Evolutionary conservation across 2,113 vertebrate species (phyloP).

Genomic region (Mystacornis crossleyi): DNA sequence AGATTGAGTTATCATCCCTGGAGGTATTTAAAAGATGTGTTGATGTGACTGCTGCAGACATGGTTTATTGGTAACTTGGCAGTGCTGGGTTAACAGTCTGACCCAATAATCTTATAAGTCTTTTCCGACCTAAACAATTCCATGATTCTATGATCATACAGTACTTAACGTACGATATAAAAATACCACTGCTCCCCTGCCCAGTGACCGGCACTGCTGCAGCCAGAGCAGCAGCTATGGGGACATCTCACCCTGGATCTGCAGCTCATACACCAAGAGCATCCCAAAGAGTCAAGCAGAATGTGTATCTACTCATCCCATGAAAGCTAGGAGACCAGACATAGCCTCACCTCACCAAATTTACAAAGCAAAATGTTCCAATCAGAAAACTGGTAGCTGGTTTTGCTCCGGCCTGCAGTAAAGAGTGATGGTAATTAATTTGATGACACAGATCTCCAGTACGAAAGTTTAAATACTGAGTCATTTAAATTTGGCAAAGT

Average conservation of each 20-base stretch:
- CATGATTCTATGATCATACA: background rate
- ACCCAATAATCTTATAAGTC: background rate
- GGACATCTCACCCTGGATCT: background rate
- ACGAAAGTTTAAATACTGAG: background rate
- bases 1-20: background rate
- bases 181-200: background rate
- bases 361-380: background rate
- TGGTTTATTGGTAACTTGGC: background rate
- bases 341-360: background rate
- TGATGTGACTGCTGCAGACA: rapidly evolving
- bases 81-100: background rate
- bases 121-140: background rate
- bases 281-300: background rate
- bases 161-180: background rate
- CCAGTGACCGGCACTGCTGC: rapidly evolving
- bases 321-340: background rate
- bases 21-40: background rate
- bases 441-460: background rate
- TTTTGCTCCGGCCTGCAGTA: background rate
- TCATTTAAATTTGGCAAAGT: background rate
- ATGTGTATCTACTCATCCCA: background rate
- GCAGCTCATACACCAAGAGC: background rate
- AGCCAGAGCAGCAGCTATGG: background rate
- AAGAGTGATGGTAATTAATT: background rate
- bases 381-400: background rate